Evolutionary conservation across 2,888 invertebrate species (phyloP), one percentile per base, ranked within the genome.

Genomic region (Phortica magna): DNA sequence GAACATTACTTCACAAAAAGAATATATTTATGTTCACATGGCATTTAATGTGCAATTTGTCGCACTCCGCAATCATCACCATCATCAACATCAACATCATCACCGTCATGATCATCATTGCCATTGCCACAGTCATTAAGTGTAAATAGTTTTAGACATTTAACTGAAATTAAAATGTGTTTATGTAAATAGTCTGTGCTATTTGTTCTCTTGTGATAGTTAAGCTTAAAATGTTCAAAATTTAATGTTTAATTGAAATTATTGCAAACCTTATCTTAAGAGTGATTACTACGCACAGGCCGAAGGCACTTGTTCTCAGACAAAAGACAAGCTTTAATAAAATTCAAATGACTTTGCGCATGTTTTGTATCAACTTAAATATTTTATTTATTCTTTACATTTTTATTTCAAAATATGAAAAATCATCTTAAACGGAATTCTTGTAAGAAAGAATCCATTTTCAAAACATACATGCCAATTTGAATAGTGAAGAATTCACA

Each of bases 201-300:
- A 65, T 39, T 65, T 65, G 65, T 65, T 65, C 19, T 39, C 65
- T 65, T 65, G 65, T 65, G 65, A 65, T 65, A 65, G 65, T 65
- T 65, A 65, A 65, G 31, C 65, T 31, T 31, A 39, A 65, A 61
- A 61, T 14, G 61, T 61, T 48, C 7, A 48, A 2, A 12, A 14
- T 48, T 48, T 48, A 48, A 48, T 2, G 2, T 48, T 48, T 12
- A 48, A 48, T 48, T 14, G 14, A 48, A 48, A 48, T 14, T 14
- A 48, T 48, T 48, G 48, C 9, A 48, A 48, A 48, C 7, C 10
- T 48, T 9, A 14, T 2, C 14, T 6, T 14, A 48, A 48, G 48
- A n/a, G n/a, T n/a, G n/a, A n/a, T n/a, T 48, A 48, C 7, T 48
- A 48, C 10, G 48, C 48, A 48, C 48, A 48, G 14, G 48, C 48